These are phyloP conservation scores for Rhinoraja longicauda DNA, from an alignment of 2,797 vertebrate genomes.

Conservation along the genomic window DNA sequence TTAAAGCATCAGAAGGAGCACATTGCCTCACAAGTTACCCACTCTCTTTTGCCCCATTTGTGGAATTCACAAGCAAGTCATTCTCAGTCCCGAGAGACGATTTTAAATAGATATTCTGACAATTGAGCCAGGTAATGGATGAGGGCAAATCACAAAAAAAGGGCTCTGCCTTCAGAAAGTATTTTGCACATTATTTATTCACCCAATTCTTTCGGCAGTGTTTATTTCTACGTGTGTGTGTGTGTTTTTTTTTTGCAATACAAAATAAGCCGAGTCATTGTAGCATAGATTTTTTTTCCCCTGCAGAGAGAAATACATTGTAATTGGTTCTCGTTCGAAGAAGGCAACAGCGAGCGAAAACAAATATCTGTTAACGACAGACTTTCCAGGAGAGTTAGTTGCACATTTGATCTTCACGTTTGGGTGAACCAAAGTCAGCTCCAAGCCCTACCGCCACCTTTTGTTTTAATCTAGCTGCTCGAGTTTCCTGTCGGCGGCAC, in stretches of 20 bases:
- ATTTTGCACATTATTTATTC: too few species aligned
- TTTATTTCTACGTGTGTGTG: too few species aligned
- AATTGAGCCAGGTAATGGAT: too few species aligned
- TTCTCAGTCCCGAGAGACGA: too few species aligned
- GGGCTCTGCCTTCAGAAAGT: too few species aligned
- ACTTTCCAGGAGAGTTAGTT: not conserved
- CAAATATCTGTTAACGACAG: not conserved
- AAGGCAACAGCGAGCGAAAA: not conserved
- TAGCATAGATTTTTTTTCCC: not conserved
- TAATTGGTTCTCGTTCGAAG: not conserved
- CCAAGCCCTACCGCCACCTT: constrained; percentile 24
- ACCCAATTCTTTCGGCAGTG: too few species aligned
- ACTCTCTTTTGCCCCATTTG: too few species aligned
- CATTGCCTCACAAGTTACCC: too few species aligned
- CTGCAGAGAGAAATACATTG: not conserved
- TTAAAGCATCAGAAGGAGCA: too few species aligned
- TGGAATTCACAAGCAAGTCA: too few species aligned
- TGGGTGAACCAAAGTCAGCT: not conserved
- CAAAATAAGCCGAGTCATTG: not conserved
- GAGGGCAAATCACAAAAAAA: too few species aligned
- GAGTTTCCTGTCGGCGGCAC: not conserved
- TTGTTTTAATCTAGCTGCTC: not conserved
- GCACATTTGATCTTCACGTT: not conserved
- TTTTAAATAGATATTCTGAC: too few species aligned
- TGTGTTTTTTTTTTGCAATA: not conserved